Conservation (phyloP, 2,113 vertebrate species). For the Struthio camelus region DNA sequence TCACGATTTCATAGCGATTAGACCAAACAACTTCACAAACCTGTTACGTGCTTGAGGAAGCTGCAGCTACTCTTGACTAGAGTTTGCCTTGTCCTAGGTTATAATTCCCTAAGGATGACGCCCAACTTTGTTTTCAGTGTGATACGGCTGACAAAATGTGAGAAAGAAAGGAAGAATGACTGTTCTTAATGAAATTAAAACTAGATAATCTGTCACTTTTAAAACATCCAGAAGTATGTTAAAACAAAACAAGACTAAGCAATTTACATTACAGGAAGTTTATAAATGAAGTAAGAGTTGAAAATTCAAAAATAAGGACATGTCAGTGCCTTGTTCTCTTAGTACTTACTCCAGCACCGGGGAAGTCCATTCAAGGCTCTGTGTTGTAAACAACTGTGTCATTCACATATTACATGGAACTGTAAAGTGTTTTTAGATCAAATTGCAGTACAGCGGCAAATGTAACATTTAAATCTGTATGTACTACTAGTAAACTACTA, state of each 20-base stretch:
- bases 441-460: background rate
- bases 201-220: too few species aligned
- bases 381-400: background rate
- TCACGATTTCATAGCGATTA: background rate
- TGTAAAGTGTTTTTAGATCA: background rate
- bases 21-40: background rate
- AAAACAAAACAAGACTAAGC: background rate
- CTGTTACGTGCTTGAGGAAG: background rate
- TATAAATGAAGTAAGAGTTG: background rate
- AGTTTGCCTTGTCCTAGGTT: background rate
- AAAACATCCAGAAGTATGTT: background rate
- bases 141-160: too few species aligned
- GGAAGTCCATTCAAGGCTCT: background rate
- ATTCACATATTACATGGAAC: background rate
- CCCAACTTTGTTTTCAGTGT: background rate
- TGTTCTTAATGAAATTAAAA: too few species aligned
- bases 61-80: background rate
- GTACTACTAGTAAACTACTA: background rate
- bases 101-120: background rate
- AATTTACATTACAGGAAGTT: background rate
- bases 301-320: background rate
- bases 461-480: background rate
- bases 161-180: too few species aligned
- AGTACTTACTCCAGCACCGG: background rate
- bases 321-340: background rate